These are phyloP conservation scores for Cotesia glomerata DNA, from an alignment of 1,140 invertebrate genomes.

Conservation along the genomic window DNA sequence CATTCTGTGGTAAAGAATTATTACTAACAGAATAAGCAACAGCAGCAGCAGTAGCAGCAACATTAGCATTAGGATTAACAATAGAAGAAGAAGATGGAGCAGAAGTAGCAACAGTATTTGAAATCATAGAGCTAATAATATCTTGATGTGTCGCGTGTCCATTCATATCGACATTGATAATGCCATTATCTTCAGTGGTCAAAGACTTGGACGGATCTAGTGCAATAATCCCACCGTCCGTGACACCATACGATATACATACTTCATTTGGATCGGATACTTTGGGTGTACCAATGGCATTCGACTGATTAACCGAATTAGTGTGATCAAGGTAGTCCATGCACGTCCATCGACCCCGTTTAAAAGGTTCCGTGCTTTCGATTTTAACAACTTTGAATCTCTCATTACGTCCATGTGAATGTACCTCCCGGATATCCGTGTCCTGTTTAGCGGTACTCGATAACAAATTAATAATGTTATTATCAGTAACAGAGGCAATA, in stretches of 20 bases:
- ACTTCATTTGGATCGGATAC: slow-evolving; percentile 59
- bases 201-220: slow-evolving; percentile 48
- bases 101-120: slow-evolving; percentile 36
- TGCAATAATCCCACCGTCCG: slow-evolving; percentile 56
- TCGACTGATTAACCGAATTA: slow-evolving; percentile 64
- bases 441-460: slow-evolving; percentile 66
- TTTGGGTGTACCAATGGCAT: slow-evolving; percentile 52
- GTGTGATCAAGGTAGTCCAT: slow-evolving; percentile 94
- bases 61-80: no score
- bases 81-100: slow-evolving; percentile 38
- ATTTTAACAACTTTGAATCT: slow-evolving; percentile 97
- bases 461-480: slow-evolving; percentile 63
- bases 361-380: slow-evolving; percentile 92
- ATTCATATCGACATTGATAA: slow-evolving; percentile 47
- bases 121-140: slow-evolving; percentile 41
- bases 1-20: slow-evolving; percentile 43
- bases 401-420: slow-evolving; percentile 78
- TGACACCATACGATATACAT: slow-evolving; percentile 62
- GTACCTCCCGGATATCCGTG: slow-evolving; percentile 72
- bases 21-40: slow-evolving; percentile 38
- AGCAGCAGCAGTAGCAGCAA: slow-evolving; percentile 35
- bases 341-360: slow-evolving; percentile 91
- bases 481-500: slow-evolving; percentile 60
- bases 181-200: slow-evolving; percentile 45
- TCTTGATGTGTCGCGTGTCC: slow-evolving; percentile 54